Evolutionary conservation across 2,797 vertebrate species (phyloP), one percentile per base, ranked within the genome.

Genomic region (Schizothorax lantsangensis): DNA sequence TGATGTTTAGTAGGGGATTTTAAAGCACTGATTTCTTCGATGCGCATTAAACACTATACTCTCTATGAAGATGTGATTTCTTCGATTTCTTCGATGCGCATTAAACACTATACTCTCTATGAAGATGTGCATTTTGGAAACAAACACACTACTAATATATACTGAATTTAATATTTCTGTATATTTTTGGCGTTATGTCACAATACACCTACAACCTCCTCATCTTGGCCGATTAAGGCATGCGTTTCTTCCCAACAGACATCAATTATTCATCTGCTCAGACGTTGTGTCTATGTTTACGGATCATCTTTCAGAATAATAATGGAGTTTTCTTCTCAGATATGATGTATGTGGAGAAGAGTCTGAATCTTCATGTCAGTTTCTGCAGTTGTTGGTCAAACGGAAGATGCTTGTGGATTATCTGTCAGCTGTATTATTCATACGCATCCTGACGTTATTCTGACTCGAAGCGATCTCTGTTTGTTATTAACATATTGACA

Each of bases 341-440:
- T 17, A 17, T 2, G 64, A 72, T 40, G 43, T 52, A 36, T 23
- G 72, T 23, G 52, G 54, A 36, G 69, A 38, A 86, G 17, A 62
- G 54, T 72, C 57, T 62, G 62, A n/a, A 38, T 69, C 79, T 68
- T 26, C 47, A 38, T 19, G 26, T 75, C 30, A 74, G 12, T 19
- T 19, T 57, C 43, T 84, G 52, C 68, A 54, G 59, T 73, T 30
- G 26, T 19, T 64, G 75, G 75, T 77, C 81, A 47, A 36, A 57
- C 49, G 19, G 19, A 83, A 59, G 81, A 59, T 69, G 12, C n/a
- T 30, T 69, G n/a, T 17, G 69, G 54, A 74, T n/a, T 23, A 45
- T 21, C 73, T 49, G 66, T 77, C 66, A 75, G n/a, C 6, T 26
- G 52, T 59, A 74, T 87, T 89, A 89, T 87, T 87, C 45, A 83